These are phyloP conservation scores for Phylloscopus collybita DNA, from an alignment of 2,797 vertebrate genomes.

Conservation along the genomic window DNA sequence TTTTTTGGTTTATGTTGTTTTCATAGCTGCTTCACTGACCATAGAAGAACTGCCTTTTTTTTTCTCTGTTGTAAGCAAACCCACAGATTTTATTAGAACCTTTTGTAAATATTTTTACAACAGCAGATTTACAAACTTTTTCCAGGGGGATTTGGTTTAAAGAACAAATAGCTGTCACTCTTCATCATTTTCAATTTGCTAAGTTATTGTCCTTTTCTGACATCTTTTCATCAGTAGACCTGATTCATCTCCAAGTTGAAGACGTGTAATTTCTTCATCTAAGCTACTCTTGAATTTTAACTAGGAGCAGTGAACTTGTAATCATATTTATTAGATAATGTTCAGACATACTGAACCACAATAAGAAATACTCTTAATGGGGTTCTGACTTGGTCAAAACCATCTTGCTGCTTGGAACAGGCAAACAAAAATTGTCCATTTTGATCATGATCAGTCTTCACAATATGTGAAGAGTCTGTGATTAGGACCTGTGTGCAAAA, in stretches of 20 bases:
- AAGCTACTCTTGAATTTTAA: constrained; percentile 7
- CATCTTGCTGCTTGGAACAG: neutral
- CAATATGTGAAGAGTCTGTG: neutral
- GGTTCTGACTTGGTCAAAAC: neutral
- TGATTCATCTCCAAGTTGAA: neutral
- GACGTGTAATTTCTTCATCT: neutral
- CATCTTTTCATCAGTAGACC: neutral
- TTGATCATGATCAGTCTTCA: neutral
- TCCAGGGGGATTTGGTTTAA: neutral
- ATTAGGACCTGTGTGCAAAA: neutral
- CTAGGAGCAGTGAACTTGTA: neutral
- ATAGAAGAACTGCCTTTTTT: neutral
- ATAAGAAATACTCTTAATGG: neutral
- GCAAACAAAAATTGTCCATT: neutral
- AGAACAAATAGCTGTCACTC: neutral
- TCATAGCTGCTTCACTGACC: neutral
- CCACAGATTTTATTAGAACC: neutral
- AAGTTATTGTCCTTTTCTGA: neutral
- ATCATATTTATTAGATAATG: neutral
- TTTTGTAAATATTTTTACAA: neutral
- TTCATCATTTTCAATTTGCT: neutral
- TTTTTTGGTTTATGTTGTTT: neutral
- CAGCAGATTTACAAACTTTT: neutral
- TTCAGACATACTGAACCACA: neutral
- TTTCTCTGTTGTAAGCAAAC: neutral